Percentiles rank a stretch among this genome's conserved stretches.
phyloP scores from a whole-genome alignment of 2,113 vertebrate genomes.

The Hippoglossus stenolepis region DNA sequence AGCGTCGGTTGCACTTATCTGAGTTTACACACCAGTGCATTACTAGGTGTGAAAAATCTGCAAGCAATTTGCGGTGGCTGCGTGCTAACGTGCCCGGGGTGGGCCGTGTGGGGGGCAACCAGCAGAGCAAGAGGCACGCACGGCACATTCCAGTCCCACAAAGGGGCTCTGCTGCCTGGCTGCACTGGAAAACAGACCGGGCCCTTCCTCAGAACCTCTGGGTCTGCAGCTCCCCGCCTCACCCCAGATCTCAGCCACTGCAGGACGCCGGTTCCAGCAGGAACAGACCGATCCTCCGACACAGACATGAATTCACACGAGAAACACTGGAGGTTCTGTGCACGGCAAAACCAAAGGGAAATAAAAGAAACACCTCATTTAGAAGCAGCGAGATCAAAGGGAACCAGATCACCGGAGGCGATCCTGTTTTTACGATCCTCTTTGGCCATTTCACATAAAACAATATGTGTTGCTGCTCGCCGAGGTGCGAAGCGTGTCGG shows the following conservation, averaged over 20 bases:
- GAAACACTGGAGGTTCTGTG: neutral
- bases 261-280: neutral
- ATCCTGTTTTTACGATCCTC: slow-evolving; percentile 31
- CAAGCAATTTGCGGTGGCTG: slow-evolving; percentile 84
- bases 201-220: slow-evolving; percentile 15
- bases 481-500: slow-evolving; percentile 24
- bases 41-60: slow-evolving; percentile 88
- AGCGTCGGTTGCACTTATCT: slow-evolving; percentile 77
- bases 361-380: neutral
- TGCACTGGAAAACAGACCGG: slow-evolving; percentile 26
- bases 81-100: slow-evolving; percentile 71
- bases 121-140: slow-evolving; percentile 68
- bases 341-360: neutral
- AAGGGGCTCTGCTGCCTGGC: slow-evolving; percentile 52
- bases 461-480: slow-evolving; percentile 37
- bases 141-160: slow-evolving; percentile 71
- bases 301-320: slow-evolving; percentile 6
- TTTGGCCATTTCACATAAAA: slow-evolving; percentile 21
- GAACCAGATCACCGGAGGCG: slow-evolving; percentile 16
- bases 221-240: slow-evolving; percentile 5
- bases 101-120: slow-evolving; percentile 37
- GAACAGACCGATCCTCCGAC: neutral
- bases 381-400: neutral
- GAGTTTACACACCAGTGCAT: slow-evolving; percentile 81
- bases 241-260: neutral